Conservation (phyloP, 2,113 vertebrate species). For the Sylvia atricapilla region DNA sequence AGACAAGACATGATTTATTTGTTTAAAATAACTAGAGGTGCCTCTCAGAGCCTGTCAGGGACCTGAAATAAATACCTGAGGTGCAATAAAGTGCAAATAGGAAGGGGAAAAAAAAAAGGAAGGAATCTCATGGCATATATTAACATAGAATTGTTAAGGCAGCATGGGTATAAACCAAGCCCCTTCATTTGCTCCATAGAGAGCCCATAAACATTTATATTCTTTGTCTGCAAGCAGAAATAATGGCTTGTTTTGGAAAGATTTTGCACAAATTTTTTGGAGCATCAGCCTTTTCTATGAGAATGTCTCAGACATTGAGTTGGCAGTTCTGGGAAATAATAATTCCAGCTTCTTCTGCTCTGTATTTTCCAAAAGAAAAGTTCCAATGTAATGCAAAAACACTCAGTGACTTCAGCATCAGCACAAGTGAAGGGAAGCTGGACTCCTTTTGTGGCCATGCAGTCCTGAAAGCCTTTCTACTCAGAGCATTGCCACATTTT, state of each 20-base stretch:
- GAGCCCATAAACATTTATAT: not conserved
- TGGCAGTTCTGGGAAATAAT: not conserved
- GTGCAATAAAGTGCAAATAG: not conserved
- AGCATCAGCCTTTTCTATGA: not conserved
- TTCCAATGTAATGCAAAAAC: not conserved
- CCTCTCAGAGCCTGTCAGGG: not conserved
- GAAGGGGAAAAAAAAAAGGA: not conserved
- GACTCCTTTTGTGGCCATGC: not conserved
- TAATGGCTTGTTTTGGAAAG: not conserved
- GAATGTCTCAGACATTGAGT: not conserved
- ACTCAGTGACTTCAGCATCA: not conserved
- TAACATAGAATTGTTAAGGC: not conserved
- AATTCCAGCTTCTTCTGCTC: not conserved
- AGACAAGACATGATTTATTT: slow-evolving; percentile 22
- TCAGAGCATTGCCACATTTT: not conserved
- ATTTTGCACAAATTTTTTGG: not conserved
- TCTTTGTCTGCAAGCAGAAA: not conserved
- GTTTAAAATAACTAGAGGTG: not conserved
- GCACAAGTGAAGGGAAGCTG: not conserved
- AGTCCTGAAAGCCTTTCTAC: not conserved
- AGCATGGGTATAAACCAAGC: not conserved
- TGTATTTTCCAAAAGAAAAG: not conserved
- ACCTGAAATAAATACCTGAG: not conserved
- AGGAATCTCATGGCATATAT: not conserved
- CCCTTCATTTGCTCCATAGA: not conserved